A percentile compares a stretch with the other conserved stretches of the same genome.
phyloP scores from a whole-genome alignment of 2,797 vertebrate genomes.

The Bucorvus abyssinicus region DNA sequence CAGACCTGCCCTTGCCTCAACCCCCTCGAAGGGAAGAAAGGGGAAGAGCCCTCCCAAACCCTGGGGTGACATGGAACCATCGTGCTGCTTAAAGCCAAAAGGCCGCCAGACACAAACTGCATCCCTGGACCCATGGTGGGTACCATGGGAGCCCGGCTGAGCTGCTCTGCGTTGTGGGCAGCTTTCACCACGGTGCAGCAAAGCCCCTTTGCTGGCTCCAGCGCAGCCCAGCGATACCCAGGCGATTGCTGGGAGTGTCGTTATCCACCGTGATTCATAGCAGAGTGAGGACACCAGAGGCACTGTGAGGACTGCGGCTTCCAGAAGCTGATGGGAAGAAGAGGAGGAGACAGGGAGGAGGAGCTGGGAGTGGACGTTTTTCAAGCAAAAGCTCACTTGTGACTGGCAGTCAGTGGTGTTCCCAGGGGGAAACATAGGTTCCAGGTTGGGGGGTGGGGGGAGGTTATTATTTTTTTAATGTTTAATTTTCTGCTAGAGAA shows the following conservation, averaged over 20 bases:
- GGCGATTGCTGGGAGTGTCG: fast-evolving
- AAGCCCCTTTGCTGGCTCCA: not conserved
- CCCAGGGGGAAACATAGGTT: not conserved
- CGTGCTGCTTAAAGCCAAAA: not conserved
- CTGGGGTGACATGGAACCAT: fast-evolving
- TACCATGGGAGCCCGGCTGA: not conserved
- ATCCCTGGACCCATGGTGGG: fast-evolving
- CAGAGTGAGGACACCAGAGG: not conserved
- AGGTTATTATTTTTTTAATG: not conserved
- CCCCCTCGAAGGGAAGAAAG: not conserved
- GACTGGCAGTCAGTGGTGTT: not conserved
- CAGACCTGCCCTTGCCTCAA: not conserved
- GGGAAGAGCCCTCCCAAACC: not conserved
- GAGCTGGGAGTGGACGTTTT: not conserved
- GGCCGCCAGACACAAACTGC: not conserved
- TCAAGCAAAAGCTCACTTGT: not conserved
- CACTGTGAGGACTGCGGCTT: not conserved
- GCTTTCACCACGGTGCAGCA: not conserved
- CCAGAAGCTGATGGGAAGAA: not conserved
- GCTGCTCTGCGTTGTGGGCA: not conserved
- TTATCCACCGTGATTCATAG: fast-evolving
- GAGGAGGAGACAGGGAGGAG: not conserved
- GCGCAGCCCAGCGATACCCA: not conserved
- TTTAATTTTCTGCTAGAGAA: not conserved
- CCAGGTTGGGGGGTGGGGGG: not conserved